A percentile compares a stretch with the other conserved stretches of the same genome.
Conservation (phyloP, 2,888 invertebrate species). For the Meteorus colon region DNA sequence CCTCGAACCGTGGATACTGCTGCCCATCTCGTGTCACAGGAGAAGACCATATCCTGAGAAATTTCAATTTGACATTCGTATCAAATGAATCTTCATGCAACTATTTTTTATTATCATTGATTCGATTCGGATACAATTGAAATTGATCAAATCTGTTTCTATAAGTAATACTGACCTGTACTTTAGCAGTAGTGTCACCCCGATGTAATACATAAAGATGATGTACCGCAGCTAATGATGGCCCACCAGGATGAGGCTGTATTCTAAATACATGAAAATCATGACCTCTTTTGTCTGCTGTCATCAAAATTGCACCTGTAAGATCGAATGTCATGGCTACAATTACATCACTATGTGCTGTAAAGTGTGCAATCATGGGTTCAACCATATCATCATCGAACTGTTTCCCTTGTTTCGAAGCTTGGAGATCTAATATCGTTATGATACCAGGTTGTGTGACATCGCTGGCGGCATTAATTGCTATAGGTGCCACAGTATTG, state of each 20-base stretch:
- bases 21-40: conserved; percentile 96
- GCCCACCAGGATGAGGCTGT: conserved; percentile 92
- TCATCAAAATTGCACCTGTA: conserved; percentile 90
- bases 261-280: conserved; percentile 97
- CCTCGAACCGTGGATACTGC: conserved; percentile 95
- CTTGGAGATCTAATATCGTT: conserved; percentile 90
- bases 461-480: conserved; percentile 73
- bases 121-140: neutral
- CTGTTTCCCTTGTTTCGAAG: conserved; percentile 78
- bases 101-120: neutral
- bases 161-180: conserved; percentile 77
- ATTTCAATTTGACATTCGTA: neutral
- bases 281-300: conserved; percentile 93
- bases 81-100: no score
- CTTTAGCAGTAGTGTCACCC: conserved; percentile 97
- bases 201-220: conserved; percentile 96
- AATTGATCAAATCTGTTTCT: neutral
- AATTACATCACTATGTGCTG: conserved; percentile 90
- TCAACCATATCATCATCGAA: conserved; percentile 80
- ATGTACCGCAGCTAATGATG: conserved; percentile 90
- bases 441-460: conserved; percentile 90
- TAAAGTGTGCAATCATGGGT: conserved; percentile 89
- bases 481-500: conserved; percentile 63
- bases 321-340: conserved; percentile 93
- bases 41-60: conserved; percentile 89